These are phyloP conservation scores for Cerastoderma edule DNA, from an alignment of 2,888 invertebrate species.

Conservation along the genomic window DNA sequence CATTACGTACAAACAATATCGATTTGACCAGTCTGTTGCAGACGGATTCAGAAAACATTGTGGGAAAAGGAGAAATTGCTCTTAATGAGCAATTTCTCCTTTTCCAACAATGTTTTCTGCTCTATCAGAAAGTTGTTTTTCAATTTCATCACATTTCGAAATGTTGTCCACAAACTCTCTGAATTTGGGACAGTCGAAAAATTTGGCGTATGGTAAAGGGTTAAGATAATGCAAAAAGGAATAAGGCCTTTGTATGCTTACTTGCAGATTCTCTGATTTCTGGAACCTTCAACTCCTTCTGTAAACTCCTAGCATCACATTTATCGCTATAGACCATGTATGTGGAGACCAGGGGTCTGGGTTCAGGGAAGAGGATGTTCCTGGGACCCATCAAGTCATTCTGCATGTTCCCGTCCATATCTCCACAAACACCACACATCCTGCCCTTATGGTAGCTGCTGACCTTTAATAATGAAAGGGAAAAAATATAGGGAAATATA, in stretches of 20 bases:
- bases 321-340: constrained; percentile 50
- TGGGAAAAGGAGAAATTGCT: too few relatives aligned
- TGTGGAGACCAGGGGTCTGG: constrained; percentile 45
- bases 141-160: not conserved
- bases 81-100: not conserved
- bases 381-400: constrained; percentile 52
- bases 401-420: constrained; percentile 40
- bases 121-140: not conserved
- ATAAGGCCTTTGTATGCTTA: not conserved
- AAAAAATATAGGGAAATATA: not conserved
- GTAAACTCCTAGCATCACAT: constrained; percentile 50
- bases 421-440: constrained; percentile 66
- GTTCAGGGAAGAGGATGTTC: constrained; percentile 31
- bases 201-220: not conserved
- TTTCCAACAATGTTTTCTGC: not conserved
- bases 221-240: not conserved
- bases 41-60: too few relatives aligned
- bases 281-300: constrained; percentile 35
- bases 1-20: not conserved
- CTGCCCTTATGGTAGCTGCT: constrained; percentile 44
- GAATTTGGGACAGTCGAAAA: not conserved
- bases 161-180: not conserved
- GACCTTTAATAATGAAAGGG: constrained; percentile 33
- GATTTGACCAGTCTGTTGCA: too few relatives aligned
- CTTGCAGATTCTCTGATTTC: constrained; percentile 24